A percentile compares a stretch with the other conserved stretches of the same genome.
Conservation (phyloP, 2,888 invertebrate species). For the Odiellus spinosus region DNA sequence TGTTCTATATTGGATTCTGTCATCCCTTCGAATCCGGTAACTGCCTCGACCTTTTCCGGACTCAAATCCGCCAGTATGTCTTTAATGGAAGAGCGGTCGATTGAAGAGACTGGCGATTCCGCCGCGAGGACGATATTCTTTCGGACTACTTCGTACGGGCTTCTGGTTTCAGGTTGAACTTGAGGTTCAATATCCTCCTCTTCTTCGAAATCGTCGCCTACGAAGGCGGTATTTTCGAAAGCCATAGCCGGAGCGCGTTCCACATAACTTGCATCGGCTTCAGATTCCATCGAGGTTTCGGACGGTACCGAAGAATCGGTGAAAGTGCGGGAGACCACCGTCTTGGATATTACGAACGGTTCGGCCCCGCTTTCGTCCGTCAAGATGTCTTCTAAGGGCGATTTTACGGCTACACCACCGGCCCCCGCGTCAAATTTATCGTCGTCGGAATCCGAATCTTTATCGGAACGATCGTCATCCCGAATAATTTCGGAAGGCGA, state of each 20-base stretch:
- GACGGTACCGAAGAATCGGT: background rate
- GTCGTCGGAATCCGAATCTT: too few relatives aligned
- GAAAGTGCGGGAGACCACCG: too few relatives aligned
- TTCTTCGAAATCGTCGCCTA: constrained; percentile 11
- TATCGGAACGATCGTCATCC: too few relatives aligned
- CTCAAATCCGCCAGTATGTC: background rate
- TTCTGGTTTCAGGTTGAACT: constrained; percentile 5
- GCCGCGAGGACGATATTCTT: background rate
- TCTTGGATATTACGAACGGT: too few relatives aligned
- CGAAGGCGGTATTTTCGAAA: constrained; percentile 15
- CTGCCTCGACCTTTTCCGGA: background rate
- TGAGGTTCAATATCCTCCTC: background rate
- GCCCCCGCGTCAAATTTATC: too few relatives aligned
- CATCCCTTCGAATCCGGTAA: background rate
- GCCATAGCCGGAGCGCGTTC: constrained; percentile 5
- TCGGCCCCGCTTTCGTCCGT: too few relatives aligned
- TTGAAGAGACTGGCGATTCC: background rate
- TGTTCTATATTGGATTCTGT: background rate
- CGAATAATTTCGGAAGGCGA: too few relatives aligned
- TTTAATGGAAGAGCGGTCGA: background rate
- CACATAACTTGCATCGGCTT: background rate
- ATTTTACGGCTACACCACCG: too few relatives aligned
- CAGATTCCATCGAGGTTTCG: background rate
- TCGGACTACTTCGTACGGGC: constrained; percentile 16
- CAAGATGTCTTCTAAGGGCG: too few relatives aligned